These are phyloP conservation scores for Simalia tracyae DNA, from an alignment of 2,797 vertebrate species.

Conservation along the genomic window DNA sequence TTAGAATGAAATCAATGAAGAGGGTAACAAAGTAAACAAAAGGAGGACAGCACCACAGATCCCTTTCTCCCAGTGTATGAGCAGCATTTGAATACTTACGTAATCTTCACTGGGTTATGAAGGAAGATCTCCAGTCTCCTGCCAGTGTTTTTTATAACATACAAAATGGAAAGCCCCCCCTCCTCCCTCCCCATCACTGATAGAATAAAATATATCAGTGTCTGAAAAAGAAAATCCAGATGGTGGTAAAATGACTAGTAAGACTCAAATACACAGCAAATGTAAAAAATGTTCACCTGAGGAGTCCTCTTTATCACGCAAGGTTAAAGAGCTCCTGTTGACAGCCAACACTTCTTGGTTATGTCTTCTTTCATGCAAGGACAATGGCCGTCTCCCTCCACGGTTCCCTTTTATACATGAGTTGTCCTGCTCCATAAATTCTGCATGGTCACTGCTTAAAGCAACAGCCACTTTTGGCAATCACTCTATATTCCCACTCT, in stretches of 20 bases:
- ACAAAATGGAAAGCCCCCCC: background rate
- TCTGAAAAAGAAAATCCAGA: background rate
- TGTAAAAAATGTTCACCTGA: background rate
- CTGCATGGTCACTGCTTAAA: constrained; percentile 29
- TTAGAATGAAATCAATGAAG: background rate
- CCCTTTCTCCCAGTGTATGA: background rate
- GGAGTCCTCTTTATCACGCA: background rate
- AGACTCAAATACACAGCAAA: background rate
- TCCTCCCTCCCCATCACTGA: background rate
- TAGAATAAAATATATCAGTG: background rate
- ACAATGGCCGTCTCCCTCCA: background rate
- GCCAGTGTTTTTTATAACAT: constrained; percentile 15
- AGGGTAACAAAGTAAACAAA: background rate
- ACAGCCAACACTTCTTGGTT: background rate
- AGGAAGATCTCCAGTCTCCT: background rate
- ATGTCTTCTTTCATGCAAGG: constrained; percentile 2
- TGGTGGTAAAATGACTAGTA: background rate
- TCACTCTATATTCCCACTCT: constrained; percentile 23
- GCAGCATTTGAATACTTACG: background rate
- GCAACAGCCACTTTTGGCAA: constrained; percentile 22
- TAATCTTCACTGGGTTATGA: constrained; percentile 10
- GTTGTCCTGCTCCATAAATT: constrained; percentile 27
- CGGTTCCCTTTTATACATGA: background rate
- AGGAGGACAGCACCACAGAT: background rate
- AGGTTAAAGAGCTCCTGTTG: background rate